Evolutionary conservation across 2,888 invertebrate species (phyloP).

Genomic region (Drosophila conformis): DNA sequence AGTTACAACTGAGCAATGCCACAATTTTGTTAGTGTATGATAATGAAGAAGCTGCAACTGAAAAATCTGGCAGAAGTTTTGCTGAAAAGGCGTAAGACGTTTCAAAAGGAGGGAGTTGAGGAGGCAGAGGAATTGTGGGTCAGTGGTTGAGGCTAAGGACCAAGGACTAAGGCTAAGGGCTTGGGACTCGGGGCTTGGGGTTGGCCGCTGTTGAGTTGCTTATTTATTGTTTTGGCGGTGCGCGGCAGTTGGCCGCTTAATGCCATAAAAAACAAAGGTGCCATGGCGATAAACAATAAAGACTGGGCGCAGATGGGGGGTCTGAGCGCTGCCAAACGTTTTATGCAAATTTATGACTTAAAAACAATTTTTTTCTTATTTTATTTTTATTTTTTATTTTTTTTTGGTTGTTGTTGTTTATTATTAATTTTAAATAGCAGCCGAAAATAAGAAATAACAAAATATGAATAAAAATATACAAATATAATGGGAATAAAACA

Average conservation of each 20-base stretch:
- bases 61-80: slow-evolving; percentile 69
- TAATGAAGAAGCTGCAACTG: slow-evolving; percentile 64
- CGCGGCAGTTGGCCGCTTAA: slow-evolving; percentile 74
- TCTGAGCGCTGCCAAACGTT: slow-evolving; percentile 45
- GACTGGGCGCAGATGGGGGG: slow-evolving; percentile 3
- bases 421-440: slow-evolving; percentile 54
- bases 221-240: slow-evolving; percentile 77
- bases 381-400: slow-evolving; percentile 25
- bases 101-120: slow-evolving; percentile 4
- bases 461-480: slow-evolving; percentile 7
- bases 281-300: slow-evolving; percentile 74
- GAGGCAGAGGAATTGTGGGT: slow-evolving; percentile 13
- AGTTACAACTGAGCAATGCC: not conserved
- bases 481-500: slow-evolving; percentile 6
- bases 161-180: not conserved
- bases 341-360: slow-evolving; percentile 68
- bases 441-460: slow-evolving; percentile 8
- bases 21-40: slow-evolving; percentile 33
- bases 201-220: slow-evolving; percentile 46
- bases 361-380: slow-evolving; percentile 41
- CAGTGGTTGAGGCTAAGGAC: slow-evolving; percentile 22
- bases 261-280: slow-evolving; percentile 78
- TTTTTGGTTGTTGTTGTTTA: slow-evolving; percentile 37
- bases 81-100: slow-evolving; percentile 73
- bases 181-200: not conserved